Base-by-base conservation (phyloP, 2,888 invertebrate genomes). In the Rhamnusium bicolor region DNA sequence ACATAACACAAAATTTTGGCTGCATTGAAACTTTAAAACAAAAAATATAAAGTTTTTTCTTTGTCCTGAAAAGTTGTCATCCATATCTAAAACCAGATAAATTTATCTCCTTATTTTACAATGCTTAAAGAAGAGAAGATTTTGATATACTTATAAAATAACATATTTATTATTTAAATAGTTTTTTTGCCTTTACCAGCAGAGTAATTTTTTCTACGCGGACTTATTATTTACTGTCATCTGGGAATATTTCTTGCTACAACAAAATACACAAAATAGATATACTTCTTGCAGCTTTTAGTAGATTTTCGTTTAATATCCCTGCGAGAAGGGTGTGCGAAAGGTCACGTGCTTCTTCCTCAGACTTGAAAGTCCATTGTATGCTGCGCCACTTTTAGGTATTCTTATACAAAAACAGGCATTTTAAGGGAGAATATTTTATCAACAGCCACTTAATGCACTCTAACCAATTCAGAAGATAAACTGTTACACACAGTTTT, bases 241-340 rank as follows among this genome's bases (percentile, higher is more conserved):
- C 32, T 12, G 18, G 40, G 53, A 32, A 32, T 32, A 21, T 65
- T 53, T 53, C 65, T 65, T 27, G 63, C 49, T 49, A 14, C 65
- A 53, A 18, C 65, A 32, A 51, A 58, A 18, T 58, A 58, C 58
- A 32, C 58, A 58, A 58, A 65, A 65, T 65, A 65, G 47, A 65
- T 49, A 69, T 47, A 69, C 69, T 49, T 60, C 29, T 58, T 60
- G 24, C 58, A 16, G 69, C 69, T 69, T 69, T 69, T 60, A 69
- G 69, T 60, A 61, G 61, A 60, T 51, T 53, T 60, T 69, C 51
- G 18, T 49, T 60, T 69, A 60, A 58, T 60, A 61, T 60, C 69
- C 69, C 61, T 29, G 51, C 29, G 47, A 61, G 61, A 60, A 46
- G 69, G 69, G 69, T 61, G 60, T 51, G 69, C 61, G 69, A 58